phyloP scores from a whole-genome alignment of 2,888 invertebrate species.

The Cacoxenus indagator region DNA sequence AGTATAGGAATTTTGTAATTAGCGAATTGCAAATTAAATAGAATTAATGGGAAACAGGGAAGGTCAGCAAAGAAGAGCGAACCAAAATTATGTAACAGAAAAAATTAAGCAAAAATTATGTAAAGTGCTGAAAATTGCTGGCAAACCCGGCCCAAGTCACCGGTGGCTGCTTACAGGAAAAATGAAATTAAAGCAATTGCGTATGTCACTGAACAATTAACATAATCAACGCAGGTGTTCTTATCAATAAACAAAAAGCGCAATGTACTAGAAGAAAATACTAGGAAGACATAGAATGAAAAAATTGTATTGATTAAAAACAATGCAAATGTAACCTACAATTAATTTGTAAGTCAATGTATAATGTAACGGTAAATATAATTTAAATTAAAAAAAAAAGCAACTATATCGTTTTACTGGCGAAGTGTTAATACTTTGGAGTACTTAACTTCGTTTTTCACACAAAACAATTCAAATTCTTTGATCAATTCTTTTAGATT shows the following conservation, averaged over 20 bases:
- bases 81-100: slow-evolving; percentile 42
- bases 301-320: neutral
- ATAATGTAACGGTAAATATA: neutral
- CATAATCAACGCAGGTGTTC: neutral
- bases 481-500: too few relatives aligned
- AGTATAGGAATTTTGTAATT: slow-evolving; percentile 62
- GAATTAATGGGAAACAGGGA: slow-evolving; percentile 16
- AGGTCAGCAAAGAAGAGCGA: slow-evolving; percentile 46
- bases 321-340: slow-evolving; percentile 22
- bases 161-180: too few relatives aligned
- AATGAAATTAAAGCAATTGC: too few relatives aligned
- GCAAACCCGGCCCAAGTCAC: too few relatives aligned
- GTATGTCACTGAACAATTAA: too few relatives aligned
- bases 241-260: neutral
- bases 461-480: too few relatives aligned
- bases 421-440: too few relatives aligned
- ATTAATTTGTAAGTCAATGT: slow-evolving; percentile 14
- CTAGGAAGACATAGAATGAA: neutral
- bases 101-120: slow-evolving; percentile 33
- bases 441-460: too few relatives aligned
- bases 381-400: neutral
- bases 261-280: neutral
- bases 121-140: too few relatives aligned
- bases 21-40: slow-evolving; percentile 50
- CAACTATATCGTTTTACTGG: too few relatives aligned